Conservation (phyloP, 2,888 invertebrate species). For the Chesias legatella region DNA sequence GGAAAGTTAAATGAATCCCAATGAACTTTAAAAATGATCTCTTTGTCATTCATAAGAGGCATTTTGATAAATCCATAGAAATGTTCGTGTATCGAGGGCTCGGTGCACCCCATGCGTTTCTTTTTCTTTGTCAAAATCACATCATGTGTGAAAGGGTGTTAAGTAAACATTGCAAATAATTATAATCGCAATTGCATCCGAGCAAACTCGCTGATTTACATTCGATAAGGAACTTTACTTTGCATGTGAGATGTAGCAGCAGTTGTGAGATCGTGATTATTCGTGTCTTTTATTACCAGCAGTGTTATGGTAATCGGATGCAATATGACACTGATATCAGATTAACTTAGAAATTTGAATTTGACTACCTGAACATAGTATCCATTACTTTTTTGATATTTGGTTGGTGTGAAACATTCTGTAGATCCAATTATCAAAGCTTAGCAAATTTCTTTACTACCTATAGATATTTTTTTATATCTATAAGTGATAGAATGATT, state of each 20-base stretch:
- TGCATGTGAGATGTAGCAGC: slow-evolving; percentile 67
- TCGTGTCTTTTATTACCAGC: slow-evolving; percentile 58
- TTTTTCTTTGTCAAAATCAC: slow-evolving; percentile 67
- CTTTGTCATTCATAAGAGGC: slow-evolving; percentile 47
- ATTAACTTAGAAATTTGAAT: slow-evolving; percentile 60
- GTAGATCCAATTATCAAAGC: no score
- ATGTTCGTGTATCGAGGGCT: slow-evolving; percentile 36
- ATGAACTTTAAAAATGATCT: slow-evolving; percentile 27
- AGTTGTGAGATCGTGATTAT: slow-evolving; percentile 58
- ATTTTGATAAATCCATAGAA: slow-evolving; percentile 49
- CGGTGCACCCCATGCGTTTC: slow-evolving; percentile 43
- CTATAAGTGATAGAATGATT: no score
- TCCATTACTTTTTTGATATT: no score
- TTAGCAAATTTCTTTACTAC: no score
- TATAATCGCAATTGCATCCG: slow-evolving; percentile 75
- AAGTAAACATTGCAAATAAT: slow-evolving; percentile 82
- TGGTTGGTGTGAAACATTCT: no score
- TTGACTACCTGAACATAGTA: slow-evolving; percentile 37
- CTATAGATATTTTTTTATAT: no score
- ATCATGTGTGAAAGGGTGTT: slow-evolving; percentile 81
- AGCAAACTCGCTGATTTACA: slow-evolving; percentile 54
- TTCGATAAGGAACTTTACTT: slow-evolving; percentile 68
- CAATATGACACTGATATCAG: slow-evolving; percentile 78
- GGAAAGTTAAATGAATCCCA: neutral
- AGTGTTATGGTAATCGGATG: slow-evolving; percentile 72